Base-by-base conservation (phyloP, 2,113 vertebrate genomes). In the Apeltes quadracus region DNA sequence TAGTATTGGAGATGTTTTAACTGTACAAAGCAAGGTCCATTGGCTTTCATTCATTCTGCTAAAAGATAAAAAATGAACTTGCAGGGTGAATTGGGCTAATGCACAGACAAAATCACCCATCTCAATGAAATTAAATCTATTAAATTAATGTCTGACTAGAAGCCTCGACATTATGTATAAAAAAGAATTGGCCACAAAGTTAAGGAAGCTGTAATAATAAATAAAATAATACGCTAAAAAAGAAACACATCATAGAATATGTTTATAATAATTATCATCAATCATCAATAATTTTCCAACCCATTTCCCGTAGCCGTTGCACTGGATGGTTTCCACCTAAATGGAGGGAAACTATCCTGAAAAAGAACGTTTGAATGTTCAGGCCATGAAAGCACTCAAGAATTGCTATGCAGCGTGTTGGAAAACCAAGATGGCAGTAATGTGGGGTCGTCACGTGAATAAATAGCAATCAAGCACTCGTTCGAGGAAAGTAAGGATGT, bases 381-480 rank as follows among this genome's bases (percentile, higher is more conserved):
- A 13, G 48, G 48, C 23, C 48, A 51, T 13, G 22, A 51, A 51
- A 5, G 22, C 50, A 25, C 22, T 12, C 11, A 51, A 51, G n/a
- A 25, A 22, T 27, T 15, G 15, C 27, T 15, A 25, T 25, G 22
- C 50, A 25, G 50, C 12, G 5, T 23, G 1, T 51, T 20, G 20
- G 20, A n/a, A 48, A 48, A n/a, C 8, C 20, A n/a, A 48, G 46
- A 48, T 5, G 20, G 11, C 56, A 56, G 20, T 16, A 56, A 13
- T 18, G 12, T 13, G 32, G 5, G n/a, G 56, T 16, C 56, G 38
- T 58, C 16, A 13, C 20, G 27, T 39, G 27, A 25, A 1, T 56
- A 41, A 75, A 61, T 44, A 13, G 50, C n/a, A 64, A n/a, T 25
- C 38, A 48, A 16, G 20, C 38, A 46, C n/a, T n/a, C n/a, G 23